Evolutionary conservation across 2,888 invertebrate genomes (phyloP).

Genomic region (Meganola albula): DNA sequence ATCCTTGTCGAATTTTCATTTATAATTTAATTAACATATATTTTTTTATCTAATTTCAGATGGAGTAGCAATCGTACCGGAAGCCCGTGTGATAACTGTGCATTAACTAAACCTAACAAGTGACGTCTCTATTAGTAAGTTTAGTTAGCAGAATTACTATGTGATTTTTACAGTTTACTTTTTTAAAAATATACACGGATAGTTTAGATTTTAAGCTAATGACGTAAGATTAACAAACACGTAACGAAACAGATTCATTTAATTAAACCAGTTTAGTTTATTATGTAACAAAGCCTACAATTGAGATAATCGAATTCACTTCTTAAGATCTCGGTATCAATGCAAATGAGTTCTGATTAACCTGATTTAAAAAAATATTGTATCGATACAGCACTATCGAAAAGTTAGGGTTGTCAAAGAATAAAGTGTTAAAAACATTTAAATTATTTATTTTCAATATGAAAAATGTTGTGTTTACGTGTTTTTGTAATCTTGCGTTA

Average conservation of each 20-base stretch:
- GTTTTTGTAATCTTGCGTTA: constrained; percentile 32
- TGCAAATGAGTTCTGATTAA: no score
- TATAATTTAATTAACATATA: constrained; percentile 14
- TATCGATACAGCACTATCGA: constrained; percentile 11
- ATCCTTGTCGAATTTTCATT: no score
- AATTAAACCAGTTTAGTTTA: constrained; percentile 19
- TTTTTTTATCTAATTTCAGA: constrained; percentile 55
- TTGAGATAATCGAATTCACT: constrained; percentile 8
- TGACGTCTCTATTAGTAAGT: constrained; percentile 48
- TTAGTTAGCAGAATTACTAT: constrained; percentile 71
- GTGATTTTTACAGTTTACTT: constrained; percentile 63
- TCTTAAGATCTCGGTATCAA: no score
- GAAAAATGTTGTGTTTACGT: constrained; percentile 26
- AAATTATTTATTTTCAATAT: constrained; percentile 27
- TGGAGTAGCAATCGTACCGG: constrained; percentile 33
- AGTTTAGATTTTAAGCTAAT: constrained; percentile 40
- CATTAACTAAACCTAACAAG: constrained; percentile 48
- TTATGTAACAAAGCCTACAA: no score
- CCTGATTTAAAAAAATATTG: no score
- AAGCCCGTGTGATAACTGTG: constrained; percentile 61
- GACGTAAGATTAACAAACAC: constrained; percentile 31
- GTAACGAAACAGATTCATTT: constrained; percentile 28
- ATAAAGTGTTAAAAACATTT: constrained; percentile 13
- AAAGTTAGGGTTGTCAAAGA: constrained; percentile 13
- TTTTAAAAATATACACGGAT: constrained; percentile 49